Evolutionary conservation across 2,113 vertebrate species (phyloP), one percentile per base, ranked within the genome.

Genomic region (Anhinga anhinga): DNA sequence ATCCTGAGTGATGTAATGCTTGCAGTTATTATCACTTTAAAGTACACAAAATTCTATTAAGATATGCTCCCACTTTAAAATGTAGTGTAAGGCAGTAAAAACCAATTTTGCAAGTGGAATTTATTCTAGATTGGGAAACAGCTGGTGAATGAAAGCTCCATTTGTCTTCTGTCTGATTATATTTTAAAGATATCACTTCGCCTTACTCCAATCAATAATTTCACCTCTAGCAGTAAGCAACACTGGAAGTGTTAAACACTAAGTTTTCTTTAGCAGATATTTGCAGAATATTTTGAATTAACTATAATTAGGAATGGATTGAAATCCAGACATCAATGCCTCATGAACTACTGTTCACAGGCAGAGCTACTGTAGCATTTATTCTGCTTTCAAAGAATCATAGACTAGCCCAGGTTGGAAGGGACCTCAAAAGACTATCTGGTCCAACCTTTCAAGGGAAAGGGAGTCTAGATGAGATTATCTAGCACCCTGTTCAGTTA

Each of bases 51-150:
- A 87, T 80, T 94, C 45, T 88, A 40, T 87, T 74, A 91, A 61
- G 70, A 66, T 59, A 73, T 47, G 29, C 2, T 36, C 8, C 27
- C 11, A 30, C 26, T 81, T 90, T 72, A 79, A 93, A 91, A 85
- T 29, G 20, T 65, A 89, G 22, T 17, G 30, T 77, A 91, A 72
- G 91, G 30, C 61, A 38, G 36, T 47, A 81, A 88, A 91, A 86
- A 21, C 0, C 26, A 74, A 61, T 93, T 95, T 95, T 86, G 22
- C 32, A 70, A 77, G 61, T 80, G 50, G 29, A 76, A 58, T 97
- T 93, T 85, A 40, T 91, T 88, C 27, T 95, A 50, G 58, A 70
- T 23, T 73, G 38, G 50, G 49, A 86, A 97, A 91, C 53, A 91
- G 70, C 50, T 80, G 40, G 52, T 93, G 53, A 82, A 70, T 73